Percentiles rank a stretch among this genome's conserved stretches.
Conservation (phyloP, 2,113 vertebrate genomes). For the Cacatua alba region DNA sequence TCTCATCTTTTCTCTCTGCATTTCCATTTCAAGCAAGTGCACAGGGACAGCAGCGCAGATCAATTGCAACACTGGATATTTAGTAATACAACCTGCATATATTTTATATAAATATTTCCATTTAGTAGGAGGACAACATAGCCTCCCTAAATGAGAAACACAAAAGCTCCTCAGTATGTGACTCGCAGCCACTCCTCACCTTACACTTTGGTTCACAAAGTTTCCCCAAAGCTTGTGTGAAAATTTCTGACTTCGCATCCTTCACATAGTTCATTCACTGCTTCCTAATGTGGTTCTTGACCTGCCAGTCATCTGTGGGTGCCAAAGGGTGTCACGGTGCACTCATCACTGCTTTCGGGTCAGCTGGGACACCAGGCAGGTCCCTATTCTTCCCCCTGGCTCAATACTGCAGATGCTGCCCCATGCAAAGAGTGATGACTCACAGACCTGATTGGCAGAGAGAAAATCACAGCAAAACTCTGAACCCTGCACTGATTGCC, state of each 20-base stretch:
- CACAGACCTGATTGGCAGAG: rapidly evolving
- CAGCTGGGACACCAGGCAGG: no score
- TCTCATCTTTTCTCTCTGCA: conserved; percentile 23
- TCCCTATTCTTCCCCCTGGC: rapidly evolving
- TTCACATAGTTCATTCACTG: neutral
- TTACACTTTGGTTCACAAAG: neutral
- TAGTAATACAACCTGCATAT: neutral
- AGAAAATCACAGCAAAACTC: rapidly evolving
- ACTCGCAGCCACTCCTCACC: neutral
- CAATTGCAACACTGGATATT: neutral
- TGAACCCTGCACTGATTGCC: neutral
- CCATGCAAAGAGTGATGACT: rapidly evolving
- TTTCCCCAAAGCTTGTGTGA: neutral
- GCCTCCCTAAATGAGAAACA: neutral
- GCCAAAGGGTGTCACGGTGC: neutral
- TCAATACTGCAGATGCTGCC: rapidly evolving
- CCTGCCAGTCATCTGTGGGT: neutral
- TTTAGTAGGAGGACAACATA: neutral
- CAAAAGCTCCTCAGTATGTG: neutral
- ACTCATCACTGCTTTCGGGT: rapidly evolving
- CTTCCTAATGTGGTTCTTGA: rapidly evolving
- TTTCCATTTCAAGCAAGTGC: conserved; percentile 31
- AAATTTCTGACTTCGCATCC: rapidly evolving
- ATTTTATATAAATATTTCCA: neutral
- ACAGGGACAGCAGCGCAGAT: neutral